Percentiles rank a stretch among this genome's conserved stretches.
Evolutionary conservation across 2,797 vertebrate genomes (phyloP).

Genomic region (Artibeus lituratus): DNA sequence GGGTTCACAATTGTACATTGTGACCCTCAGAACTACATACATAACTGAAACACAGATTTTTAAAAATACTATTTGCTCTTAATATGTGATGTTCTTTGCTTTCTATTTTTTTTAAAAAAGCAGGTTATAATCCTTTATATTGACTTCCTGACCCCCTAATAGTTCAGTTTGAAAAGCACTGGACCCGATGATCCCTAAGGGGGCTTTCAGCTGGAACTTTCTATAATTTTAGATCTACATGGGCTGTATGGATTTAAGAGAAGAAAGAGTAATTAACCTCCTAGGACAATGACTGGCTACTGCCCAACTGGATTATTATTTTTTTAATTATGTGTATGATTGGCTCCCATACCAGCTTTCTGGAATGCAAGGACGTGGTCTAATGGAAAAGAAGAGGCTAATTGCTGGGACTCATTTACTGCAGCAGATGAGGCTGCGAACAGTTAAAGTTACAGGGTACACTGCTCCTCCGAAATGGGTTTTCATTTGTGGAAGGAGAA

Average conservation of each 20-base stretch:
- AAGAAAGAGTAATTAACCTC: conserved; percentile 39
- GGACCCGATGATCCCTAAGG: neutral
- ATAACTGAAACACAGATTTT: conserved; percentile 21
- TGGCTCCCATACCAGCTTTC: conserved; percentile 17
- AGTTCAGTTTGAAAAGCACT: conserved; percentile 18
- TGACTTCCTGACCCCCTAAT: conserved; percentile 39
- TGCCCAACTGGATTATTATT: conserved; percentile 5
- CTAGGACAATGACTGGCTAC: neutral
- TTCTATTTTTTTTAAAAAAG: neutral
- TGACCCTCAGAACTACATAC: neutral
- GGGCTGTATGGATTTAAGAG: neutral
- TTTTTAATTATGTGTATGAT: neutral
- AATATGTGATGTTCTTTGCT: neutral
- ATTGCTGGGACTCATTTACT: neutral
- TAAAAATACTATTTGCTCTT: neutral
- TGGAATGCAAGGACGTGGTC: conserved; percentile 4
- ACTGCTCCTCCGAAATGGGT: neutral
- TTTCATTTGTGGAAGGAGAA: conserved; percentile 55
- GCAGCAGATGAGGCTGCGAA: neutral
- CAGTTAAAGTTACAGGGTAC: neutral
- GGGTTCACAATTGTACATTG: neutral
- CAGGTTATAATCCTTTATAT: neutral
- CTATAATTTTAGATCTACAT: conserved; percentile 39
- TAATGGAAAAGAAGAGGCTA: conserved; percentile 23
- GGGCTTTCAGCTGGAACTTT: neutral